Conservation (phyloP, 2,888 invertebrate species). For the Ochropleura plecta region DNA sequence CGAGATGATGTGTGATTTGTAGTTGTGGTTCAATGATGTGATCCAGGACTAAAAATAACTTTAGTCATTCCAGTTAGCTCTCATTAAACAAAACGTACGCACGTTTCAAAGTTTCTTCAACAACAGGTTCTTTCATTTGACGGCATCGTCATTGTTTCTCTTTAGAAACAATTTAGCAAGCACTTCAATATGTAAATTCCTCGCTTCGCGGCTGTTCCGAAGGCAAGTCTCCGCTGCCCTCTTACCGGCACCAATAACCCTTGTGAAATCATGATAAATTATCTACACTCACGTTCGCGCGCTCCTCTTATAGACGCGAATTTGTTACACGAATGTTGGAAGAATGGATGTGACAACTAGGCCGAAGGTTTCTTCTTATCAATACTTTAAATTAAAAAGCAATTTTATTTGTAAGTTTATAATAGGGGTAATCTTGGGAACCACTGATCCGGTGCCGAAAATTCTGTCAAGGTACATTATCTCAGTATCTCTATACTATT, state of each 20-base stretch:
- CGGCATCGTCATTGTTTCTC: slow-evolving; percentile 62
- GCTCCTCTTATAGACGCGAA: slow-evolving; percentile 77
- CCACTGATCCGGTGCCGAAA: too few species aligned
- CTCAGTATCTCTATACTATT: too few species aligned
- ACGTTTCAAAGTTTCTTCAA: slow-evolving; percentile 56
- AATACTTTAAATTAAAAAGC: too few species aligned
- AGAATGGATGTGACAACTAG: slow-evolving; percentile 72
- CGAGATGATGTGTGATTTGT: background rate
- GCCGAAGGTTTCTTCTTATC: background rate
- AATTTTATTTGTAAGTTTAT: too few species aligned
- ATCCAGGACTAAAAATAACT: background rate
- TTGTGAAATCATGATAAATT: slow-evolving; percentile 89
- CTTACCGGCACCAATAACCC: slow-evolving; percentile 86
- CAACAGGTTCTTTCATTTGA: slow-evolving; percentile 47
- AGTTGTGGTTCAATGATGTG: background rate
- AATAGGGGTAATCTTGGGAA: too few species aligned
- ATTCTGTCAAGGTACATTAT: too few species aligned
- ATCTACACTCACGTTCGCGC: slow-evolving; percentile 87
- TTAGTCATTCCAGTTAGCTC: too few species aligned
- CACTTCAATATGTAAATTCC: slow-evolving; percentile 85
- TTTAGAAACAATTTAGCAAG: slow-evolving; percentile 80
- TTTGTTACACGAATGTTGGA: slow-evolving; percentile 60
- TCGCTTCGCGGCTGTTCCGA: slow-evolving; percentile 73
- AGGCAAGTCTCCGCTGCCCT: slow-evolving; percentile 78
- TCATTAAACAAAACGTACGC: too few species aligned